Percentiles rank a stretch among this genome's conserved stretches.
Conservation (phyloP, 2,888 invertebrate genomes). For the Pterobdella sp. region DNA sequence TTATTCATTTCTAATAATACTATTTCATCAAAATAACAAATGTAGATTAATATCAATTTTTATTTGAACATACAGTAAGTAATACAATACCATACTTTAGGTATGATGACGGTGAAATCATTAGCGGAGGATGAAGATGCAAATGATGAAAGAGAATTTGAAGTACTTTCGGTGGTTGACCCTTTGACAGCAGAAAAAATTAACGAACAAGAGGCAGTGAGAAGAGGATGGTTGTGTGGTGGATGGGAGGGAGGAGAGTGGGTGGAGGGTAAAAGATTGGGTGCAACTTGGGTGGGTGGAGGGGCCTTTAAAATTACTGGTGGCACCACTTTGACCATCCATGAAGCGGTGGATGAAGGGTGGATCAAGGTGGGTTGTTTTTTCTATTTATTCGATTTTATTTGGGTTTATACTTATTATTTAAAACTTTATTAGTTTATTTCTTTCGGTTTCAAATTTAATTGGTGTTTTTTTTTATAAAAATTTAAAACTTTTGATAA, state of each 20-base stretch:
- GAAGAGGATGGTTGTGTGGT: conserved; percentile 14
- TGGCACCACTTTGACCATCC: not conserved
- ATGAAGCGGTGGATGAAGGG: conserved; percentile 23
- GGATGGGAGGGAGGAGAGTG: conserved; percentile 13
- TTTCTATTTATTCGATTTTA: no score
- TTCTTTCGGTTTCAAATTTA: not conserved
- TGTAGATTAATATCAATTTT: no score
- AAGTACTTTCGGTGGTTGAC: not conserved
- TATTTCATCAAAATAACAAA: no score
- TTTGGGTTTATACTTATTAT: not conserved
- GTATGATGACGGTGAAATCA: conserved; percentile 26
- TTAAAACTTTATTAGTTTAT: not conserved
- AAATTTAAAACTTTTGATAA: not conserved
- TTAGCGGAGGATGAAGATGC: conserved; percentile 1
- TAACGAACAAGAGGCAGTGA: not conserved
- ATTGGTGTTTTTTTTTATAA: not conserved
- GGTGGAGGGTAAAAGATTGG: not conserved
- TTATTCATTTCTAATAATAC: no score
- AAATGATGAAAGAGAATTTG: conserved; percentile 3
- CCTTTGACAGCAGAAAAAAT: conserved; percentile 19
- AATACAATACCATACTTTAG: not conserved
- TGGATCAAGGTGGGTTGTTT: conserved; percentile 26
- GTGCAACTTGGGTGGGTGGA: conserved; percentile 4
- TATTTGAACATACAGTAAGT: not conserved
- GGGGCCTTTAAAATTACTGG: conserved; percentile 9